Conservation (phyloP, 1,140 invertebrate species). For the Steinernema khuongi region DNA sequence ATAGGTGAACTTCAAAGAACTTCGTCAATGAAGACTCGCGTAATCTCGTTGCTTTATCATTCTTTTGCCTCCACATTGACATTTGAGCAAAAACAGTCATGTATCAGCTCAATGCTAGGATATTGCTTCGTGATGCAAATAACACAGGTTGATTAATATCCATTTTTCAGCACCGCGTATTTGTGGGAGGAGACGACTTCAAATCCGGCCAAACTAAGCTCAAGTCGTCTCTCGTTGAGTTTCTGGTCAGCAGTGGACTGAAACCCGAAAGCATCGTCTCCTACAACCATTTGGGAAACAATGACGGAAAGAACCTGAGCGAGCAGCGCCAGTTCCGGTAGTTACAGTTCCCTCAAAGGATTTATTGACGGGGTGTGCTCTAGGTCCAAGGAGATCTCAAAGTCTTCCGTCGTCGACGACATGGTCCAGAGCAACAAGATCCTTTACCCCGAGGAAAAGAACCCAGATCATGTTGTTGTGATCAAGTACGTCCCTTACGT, state of each 20-base stretch:
- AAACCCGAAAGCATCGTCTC: conserved; percentile 94
- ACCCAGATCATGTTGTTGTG: conserved; percentile 82
- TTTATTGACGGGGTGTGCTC: conserved; percentile 22
- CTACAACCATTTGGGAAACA: conserved; percentile 95
- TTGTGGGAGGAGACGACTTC: conserved; percentile 88
- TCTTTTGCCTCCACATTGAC: too few relatives aligned
- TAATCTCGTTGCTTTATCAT: too few relatives aligned
- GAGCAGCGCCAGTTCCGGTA: conserved; percentile 79
- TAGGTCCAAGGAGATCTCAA: conserved; percentile 69
- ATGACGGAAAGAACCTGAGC: conserved; percentile 91
- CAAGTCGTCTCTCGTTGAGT: conserved; percentile 90
- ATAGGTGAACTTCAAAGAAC: too few relatives aligned
- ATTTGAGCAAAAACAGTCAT: too few relatives aligned
- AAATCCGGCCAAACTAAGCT: conserved; percentile 95
- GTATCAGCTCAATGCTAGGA: too few relatives aligned
- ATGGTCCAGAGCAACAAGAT: conserved; percentile 81
- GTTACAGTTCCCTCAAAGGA: conserved; percentile 61
- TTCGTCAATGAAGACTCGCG: too few relatives aligned
- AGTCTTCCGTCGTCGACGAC: conserved; percentile 91
- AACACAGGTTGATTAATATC: too few relatives aligned
- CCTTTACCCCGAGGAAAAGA: conserved; percentile 73
- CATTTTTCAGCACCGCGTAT: conserved; percentile 67
- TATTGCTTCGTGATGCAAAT: too few relatives aligned
- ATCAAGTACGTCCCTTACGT: conserved; percentile 96
- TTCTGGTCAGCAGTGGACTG: conserved; percentile 81